Evolutionary conservation across 2,888 invertebrate species (phyloP), one percentile per base, ranked within the genome.

Genomic region (Diabrotica balteata): DNA sequence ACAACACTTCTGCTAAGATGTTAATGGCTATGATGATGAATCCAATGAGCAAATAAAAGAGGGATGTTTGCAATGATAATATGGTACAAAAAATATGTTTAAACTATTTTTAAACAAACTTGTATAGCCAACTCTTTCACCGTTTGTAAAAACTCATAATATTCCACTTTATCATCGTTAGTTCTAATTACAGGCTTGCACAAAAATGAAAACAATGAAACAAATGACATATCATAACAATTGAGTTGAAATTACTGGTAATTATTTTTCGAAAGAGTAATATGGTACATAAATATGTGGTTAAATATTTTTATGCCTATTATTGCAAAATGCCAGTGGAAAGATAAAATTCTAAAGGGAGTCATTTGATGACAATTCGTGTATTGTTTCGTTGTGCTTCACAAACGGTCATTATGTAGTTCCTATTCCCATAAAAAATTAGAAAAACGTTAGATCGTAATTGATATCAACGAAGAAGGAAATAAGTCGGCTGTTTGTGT

Each of bases 121-220:
- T 17, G 5, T 32, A 32, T 32, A 32, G 1, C 3, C 32, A 32
- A 32, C 32, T 32, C 4, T 32, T 32, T 32, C 32, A 32, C 17
- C 32, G 32, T 32, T 32, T 32, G 32, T 32, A 32, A 0, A 32
- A 32, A 32, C 32, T 32, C 32, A 32, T 32, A 32, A 32, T 32
- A 32, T 32, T 5, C 32, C 32, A 32, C 32, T 32, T 32, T 32
- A 4, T 32, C 32, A 32, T 32, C 5, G 42, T n/a, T 17, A 44
- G 11, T 51, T 60, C 51, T 60, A 60, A 60, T 60, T 60, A 17
- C 9, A 60, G 2, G 8, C 17, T 32, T 8, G 8, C 44, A 51
- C 10, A 59, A 51, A 60, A 60, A 60, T 50, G 59, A 50, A 59
- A 59, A 60, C 52, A 60, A 60, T 60, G 60, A 60, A 51, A 59